These are phyloP conservation scores for Alfaro cultratus DNA, from an alignment of 2,797 vertebrate species.

Conservation along the genomic window DNA sequence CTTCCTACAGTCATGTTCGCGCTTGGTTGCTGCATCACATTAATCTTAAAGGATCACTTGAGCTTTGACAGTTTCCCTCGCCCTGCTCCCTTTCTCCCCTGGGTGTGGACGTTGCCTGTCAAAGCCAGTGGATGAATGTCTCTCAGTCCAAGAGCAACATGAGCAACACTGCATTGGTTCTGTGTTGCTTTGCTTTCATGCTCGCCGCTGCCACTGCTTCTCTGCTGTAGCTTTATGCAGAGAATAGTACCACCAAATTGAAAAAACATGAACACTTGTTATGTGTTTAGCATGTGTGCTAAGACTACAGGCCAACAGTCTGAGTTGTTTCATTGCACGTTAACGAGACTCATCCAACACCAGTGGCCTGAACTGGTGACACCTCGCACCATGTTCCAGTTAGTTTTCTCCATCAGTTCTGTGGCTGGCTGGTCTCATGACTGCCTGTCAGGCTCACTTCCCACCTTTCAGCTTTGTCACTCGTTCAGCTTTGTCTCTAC, in stretches of 20 bases:
- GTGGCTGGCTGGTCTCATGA: neutral
- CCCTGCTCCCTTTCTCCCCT: conserved; percentile 13
- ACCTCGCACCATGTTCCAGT: neutral
- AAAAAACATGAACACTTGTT: neutral
- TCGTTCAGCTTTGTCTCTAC: neutral
- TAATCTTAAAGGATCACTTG: conserved; percentile 12
- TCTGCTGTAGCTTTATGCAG: conserved; percentile 16
- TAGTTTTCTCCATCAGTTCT: neutral
- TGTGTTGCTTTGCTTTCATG: conserved; percentile 16
- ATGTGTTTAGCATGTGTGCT: neutral
- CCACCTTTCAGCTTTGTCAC: neutral
- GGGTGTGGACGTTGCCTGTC: conserved; percentile 25
- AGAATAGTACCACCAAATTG: neutral
- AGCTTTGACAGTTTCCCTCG: conserved; percentile 16
- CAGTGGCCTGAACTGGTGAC: neutral
- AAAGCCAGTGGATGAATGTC: conserved; percentile 40
- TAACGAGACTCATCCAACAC: neutral
- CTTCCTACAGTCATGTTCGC: conserved; percentile 18
- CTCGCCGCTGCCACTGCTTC: conserved; percentile 5
- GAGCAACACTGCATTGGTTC: conserved; percentile 33
- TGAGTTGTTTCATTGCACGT: neutral
- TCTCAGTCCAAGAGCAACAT: conserved; percentile 37
- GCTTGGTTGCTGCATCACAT: conserved; percentile 15
- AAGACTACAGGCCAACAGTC: neutral
- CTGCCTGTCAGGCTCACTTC: neutral